phyloP scores from a whole-genome alignment of 2,113 vertebrate species.

The Isurus oxyrinchus region DNA sequence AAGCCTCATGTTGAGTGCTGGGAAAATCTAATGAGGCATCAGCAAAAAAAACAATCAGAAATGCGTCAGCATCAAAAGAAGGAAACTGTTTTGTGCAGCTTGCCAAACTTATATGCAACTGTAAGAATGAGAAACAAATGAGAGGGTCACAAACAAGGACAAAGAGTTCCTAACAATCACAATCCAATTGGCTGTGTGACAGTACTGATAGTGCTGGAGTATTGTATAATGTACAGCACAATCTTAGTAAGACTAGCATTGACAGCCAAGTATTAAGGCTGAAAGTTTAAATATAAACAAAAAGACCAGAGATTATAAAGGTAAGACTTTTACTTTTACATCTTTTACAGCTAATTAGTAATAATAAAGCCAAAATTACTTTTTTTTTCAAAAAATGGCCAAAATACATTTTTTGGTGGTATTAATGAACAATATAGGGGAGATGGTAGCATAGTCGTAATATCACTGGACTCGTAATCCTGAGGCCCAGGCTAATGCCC shows the following conservation, averaged over 20 bases:
- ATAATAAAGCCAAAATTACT: not conserved
- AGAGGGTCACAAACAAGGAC: slow-evolving; percentile 45
- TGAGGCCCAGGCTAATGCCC: too few relatives aligned
- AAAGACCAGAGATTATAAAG: not conserved
- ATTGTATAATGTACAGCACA: not conserved
- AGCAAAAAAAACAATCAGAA: slow-evolving; percentile 57
- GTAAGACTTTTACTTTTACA: not conserved
- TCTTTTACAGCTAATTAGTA: not conserved
- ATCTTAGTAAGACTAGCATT: not conserved
- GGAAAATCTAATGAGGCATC: slow-evolving; percentile 57
- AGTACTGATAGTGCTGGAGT: not conserved
- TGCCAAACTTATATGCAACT: slow-evolving; percentile 58
- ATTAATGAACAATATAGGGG: not conserved
- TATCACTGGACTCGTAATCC: too few relatives aligned
- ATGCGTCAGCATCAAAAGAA: slow-evolving; percentile 63
- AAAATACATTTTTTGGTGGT: not conserved
- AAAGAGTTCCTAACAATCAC: not conserved
- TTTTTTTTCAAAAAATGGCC: not conserved
- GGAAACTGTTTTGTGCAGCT: slow-evolving; percentile 58
- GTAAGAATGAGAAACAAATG: slow-evolving; percentile 49
- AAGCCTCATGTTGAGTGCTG: slow-evolving; percentile 56
- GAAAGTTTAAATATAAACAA: not conserved
- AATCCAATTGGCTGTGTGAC: not conserved
- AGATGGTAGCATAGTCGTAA: too few relatives aligned
- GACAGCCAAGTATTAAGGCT: not conserved